These are phyloP conservation scores for Lochmaea crataegi DNA, from an alignment of 2,888 invertebrate genomes.

Conservation along the genomic window DNA sequence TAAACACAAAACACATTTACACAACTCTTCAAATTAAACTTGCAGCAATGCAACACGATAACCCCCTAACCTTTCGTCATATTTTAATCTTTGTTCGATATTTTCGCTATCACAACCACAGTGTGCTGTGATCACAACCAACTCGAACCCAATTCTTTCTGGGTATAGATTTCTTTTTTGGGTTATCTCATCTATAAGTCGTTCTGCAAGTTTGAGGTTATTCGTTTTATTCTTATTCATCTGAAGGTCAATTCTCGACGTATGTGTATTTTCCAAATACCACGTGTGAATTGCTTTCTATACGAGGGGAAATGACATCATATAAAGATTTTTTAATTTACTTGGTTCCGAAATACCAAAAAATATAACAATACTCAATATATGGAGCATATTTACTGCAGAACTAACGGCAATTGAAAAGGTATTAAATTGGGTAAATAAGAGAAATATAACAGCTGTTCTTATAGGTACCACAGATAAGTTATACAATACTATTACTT, in stretches of 20 bases:
- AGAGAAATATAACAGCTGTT: too few species aligned
- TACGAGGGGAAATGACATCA: not conserved
- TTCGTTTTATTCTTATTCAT: not conserved
- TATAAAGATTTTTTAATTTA: not conserved
- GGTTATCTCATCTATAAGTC: not conserved
- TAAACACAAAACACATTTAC: not conserved
- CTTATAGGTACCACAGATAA: too few species aligned
- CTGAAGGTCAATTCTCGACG: not conserved
- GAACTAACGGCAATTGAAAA: too few species aligned
- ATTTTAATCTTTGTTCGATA: not conserved
- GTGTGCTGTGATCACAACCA: too few species aligned
- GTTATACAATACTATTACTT: too few species aligned
- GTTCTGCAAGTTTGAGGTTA: not conserved
- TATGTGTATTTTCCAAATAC: not conserved
- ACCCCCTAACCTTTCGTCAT: not conserved
- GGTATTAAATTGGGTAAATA: too few species aligned
- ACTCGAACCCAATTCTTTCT: not conserved
- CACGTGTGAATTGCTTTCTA: not conserved
- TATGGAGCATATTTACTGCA: too few species aligned
- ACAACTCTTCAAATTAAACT: not conserved
- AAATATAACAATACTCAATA: too few species aligned
- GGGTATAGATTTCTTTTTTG: not conserved
- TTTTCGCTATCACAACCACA: too few species aligned
- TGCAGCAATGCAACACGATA: not conserved
- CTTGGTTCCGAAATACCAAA: too few species aligned